These are phyloP conservation scores for Rhagonycha lutea DNA, from an alignment of 2,888 invertebrate species.

Conservation along the genomic window DNA sequence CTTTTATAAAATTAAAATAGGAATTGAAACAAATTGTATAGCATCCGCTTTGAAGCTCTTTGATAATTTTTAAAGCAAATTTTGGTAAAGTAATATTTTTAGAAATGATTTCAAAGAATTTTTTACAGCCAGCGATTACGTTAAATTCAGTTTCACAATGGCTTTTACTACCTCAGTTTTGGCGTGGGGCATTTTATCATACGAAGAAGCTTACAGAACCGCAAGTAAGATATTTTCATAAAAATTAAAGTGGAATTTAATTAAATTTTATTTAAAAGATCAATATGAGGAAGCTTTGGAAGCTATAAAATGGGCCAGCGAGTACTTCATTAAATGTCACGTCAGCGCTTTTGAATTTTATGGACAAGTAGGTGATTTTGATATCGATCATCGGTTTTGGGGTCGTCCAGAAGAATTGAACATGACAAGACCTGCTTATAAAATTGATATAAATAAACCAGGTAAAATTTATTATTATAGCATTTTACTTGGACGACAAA, in stretches of 20 bases:
- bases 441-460: constrained; percentile 60
- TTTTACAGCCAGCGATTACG: constrained; percentile 59
- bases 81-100: not conserved
- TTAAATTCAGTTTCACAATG: constrained; percentile 63
- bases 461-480: constrained; percentile 44
- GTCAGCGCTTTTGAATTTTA: constrained; percentile 58
- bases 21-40: not conserved
- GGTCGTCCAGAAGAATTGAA: constrained; percentile 66
- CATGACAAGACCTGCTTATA: constrained; percentile 61
- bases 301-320: constrained; percentile 62
- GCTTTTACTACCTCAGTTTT: constrained; percentile 60
- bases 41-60: not conserved
- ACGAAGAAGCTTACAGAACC: constrained; percentile 55
- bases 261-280: constrained; percentile 37
- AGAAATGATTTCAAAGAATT: not conserved
- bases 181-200: constrained; percentile 60
- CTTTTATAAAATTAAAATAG: not conserved
- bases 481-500: too few species aligned
- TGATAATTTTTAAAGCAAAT: not conserved
- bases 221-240: constrained; percentile 45
- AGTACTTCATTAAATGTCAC: constrained; percentile 65
- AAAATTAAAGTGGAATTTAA: not conserved
- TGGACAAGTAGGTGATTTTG: constrained; percentile 63
- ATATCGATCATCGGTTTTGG: constrained; percentile 63
- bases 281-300: constrained; percentile 55